These are phyloP conservation scores for Amphimallon solstitiale DNA, from an alignment of 2,888 invertebrate species.

Conservation along the genomic window DNA sequence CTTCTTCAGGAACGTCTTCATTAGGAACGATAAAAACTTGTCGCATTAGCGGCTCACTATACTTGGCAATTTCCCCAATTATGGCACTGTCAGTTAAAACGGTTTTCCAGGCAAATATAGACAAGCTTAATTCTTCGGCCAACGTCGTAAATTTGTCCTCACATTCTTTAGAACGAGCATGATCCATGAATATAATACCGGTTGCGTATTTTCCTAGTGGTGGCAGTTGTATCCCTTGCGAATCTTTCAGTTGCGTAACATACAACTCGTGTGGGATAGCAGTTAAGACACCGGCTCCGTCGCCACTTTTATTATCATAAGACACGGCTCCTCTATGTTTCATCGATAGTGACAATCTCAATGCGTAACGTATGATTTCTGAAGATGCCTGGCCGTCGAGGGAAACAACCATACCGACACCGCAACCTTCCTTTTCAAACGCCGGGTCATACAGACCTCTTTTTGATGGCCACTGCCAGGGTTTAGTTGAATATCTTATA, in stretches of 20 bases:
- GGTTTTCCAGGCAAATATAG: conserved; percentile 93
- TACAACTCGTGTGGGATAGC: conserved; percentile 97
- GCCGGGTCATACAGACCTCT: conserved; percentile 96
- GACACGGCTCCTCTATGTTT: conserved; percentile 99
- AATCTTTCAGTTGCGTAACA: conserved; percentile 69
- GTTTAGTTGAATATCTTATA: conserved; percentile 54
- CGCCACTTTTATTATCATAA: conserved; percentile 99
- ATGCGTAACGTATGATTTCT: conserved; percentile 97
- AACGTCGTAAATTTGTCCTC: conserved; percentile 84
- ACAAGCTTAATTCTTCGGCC: conserved; percentile 81
- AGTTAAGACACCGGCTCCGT: conserved; percentile 97
- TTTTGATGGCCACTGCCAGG: conserved; percentile 84
- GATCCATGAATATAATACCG: conserved; percentile 94
- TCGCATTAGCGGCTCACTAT: conserved; percentile 94
- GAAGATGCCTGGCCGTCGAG: conserved; percentile 95
- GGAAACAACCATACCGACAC: conserved; percentile 98
- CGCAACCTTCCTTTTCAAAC: conserved; percentile 97
- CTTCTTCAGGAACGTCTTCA: conserved; percentile 50
- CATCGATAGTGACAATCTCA: conserved; percentile 95
- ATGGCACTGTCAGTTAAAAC: conserved; percentile 87
- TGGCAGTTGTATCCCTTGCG: conserved; percentile 84
- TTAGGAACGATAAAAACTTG: conserved; percentile 73
- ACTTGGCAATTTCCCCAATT: conserved; percentile 91
- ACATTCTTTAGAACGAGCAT: conserved; percentile 79
- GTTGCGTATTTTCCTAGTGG: conserved; percentile 92